These are phyloP conservation scores for Formica exsecta DNA, from an alignment of 1,140 invertebrate genomes.

Conservation along the genomic window DNA sequence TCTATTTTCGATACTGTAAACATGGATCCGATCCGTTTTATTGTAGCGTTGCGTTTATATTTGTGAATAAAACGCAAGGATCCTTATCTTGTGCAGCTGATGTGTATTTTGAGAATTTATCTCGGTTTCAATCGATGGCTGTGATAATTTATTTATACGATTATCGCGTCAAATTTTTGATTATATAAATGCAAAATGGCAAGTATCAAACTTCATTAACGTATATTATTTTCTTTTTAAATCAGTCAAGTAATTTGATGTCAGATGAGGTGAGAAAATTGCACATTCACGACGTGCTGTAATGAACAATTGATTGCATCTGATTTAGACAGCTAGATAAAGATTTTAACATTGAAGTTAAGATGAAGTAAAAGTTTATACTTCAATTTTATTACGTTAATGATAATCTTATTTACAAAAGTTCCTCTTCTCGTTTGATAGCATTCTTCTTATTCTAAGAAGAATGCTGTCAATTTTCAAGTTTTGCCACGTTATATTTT, in stretches of 20 bases:
- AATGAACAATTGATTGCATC: constrained; percentile 37
- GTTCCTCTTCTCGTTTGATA: not conserved
- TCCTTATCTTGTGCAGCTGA: not conserved
- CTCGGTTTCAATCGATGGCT: not conserved
- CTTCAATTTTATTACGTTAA: constrained; percentile 1
- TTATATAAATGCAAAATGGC: constrained; percentile 15
- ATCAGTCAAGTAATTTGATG: constrained; percentile 32
- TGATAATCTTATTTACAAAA: not conserved
- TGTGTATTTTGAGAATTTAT: constrained; percentile 14
- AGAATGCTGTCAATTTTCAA: too few species aligned
- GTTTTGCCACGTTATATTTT: too few species aligned
- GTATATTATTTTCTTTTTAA: constrained; percentile 17
- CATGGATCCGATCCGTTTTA: too few species aligned
- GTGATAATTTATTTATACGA: constrained; percentile 6
- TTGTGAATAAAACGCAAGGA: not conserved
- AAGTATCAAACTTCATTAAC: constrained; percentile 19
- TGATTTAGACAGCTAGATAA: constrained; percentile 26
- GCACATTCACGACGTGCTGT: not conserved
- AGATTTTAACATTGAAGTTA: constrained; percentile 4
- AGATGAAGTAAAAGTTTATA: constrained; percentile 2
- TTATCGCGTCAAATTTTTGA: not conserved
- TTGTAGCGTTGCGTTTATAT: not conserved
- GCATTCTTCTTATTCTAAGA: not conserved
- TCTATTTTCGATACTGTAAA: not conserved
- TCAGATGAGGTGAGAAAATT: constrained; percentile 29